Evolutionary conservation across 2,797 vertebrate genomes (phyloP).

Genomic region (Notamacropus eugenii): DNA sequence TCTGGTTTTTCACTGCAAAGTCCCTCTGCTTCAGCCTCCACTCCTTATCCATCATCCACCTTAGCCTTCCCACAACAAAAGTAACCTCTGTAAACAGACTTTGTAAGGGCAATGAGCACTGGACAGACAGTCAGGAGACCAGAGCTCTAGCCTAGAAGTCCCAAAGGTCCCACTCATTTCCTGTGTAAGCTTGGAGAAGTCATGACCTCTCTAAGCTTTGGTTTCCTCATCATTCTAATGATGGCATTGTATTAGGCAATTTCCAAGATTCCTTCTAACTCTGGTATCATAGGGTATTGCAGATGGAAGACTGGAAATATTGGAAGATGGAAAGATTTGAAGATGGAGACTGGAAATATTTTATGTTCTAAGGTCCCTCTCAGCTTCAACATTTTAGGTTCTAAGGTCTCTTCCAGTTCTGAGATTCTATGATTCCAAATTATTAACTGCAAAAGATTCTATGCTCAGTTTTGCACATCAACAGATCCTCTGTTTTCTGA

Average conservation of each 20-base stretch:
- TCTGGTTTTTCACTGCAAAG: background rate
- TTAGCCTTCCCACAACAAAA: background rate
- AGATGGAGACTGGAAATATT: background rate
- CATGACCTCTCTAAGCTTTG: background rate
- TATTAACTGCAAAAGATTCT: background rate
- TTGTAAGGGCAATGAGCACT: background rate
- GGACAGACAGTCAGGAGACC: background rate
- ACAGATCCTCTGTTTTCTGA: background rate
- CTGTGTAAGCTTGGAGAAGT: background rate
- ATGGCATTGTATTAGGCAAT: background rate
- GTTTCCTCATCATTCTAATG: background rate
- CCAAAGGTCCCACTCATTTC: background rate
- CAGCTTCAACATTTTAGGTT: too few species aligned
- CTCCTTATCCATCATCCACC: background rate
- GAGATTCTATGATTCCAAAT: background rate
- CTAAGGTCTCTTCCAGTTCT: background rate
- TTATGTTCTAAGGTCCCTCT: too few species aligned
- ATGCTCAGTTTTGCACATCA: background rate
- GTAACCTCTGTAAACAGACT: background rate
- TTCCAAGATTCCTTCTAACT: background rate
- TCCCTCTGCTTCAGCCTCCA: background rate
- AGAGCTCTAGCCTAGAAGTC: background rate
- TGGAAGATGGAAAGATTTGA: too few species aligned
- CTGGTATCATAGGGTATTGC: background rate
- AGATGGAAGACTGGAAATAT: too few species aligned